These are phyloP conservation scores for Lepisosteus oculatus DNA, from an alignment of 2,113 vertebrate species.

Conservation along the genomic window DNA sequence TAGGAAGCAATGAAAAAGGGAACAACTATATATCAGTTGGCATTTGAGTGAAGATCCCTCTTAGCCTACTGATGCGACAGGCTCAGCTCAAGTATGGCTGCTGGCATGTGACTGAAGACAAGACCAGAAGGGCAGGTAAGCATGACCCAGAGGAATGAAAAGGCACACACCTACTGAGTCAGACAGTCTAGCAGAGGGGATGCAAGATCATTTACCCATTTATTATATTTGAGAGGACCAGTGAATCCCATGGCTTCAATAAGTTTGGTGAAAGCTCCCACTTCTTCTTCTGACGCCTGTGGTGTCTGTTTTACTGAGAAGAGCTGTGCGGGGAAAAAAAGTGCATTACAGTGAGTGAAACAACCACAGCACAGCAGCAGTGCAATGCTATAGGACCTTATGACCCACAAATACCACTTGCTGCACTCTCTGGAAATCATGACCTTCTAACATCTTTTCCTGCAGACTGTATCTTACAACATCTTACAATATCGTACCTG, in stretches of 20 bases:
- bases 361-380: too few species aligned
- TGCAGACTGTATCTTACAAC: too few species aligned
- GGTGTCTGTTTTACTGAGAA: slow-evolving; percentile 69
- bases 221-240: slow-evolving; percentile 92
- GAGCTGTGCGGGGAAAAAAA: slow-evolving; percentile 51
- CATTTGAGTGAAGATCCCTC: too few species aligned
- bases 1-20: too few species aligned
- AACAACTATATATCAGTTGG: too few species aligned
- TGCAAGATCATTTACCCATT: slow-evolving; percentile 80
- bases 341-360: neutral
- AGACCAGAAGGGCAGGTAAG: neutral
- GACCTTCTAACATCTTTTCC: too few species aligned
- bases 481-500: slow-evolving; percentile 57
- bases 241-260: slow-evolving; percentile 97
- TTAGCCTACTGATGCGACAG: too few species aligned
- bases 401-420: too few species aligned
- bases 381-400: too few species aligned
- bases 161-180: too few species aligned
- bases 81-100: too few species aligned
- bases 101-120: neutral
- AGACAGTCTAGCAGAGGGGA: neutral
- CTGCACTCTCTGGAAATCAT: too few species aligned
- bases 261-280: slow-evolving; percentile 84
- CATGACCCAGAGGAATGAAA: neutral
- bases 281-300: slow-evolving; percentile 80